Evolutionary conservation across 2,113 vertebrate genomes (phyloP), one percentile per base, ranked within the genome.

Genomic region (Apteryx owenii): DNA sequence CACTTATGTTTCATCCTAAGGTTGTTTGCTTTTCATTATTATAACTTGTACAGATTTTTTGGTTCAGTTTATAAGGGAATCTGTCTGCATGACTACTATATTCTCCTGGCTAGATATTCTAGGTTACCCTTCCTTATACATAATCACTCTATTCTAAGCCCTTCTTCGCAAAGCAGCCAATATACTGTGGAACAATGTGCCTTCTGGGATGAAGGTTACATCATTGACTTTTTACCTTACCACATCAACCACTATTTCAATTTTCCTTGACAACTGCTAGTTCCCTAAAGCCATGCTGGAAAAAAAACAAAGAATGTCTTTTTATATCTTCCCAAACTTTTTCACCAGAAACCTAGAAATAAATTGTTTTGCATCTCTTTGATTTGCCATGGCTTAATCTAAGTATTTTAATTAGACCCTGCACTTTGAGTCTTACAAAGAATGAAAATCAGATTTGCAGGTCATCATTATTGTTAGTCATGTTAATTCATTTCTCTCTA

Each of bases 161-260:
- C 48, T 91, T 56, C 89, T 75, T 64, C 95, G 95, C 93, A 97
- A 94, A 97, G 96, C 93, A 97, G 82, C 68, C 1, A 0, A 65
- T 89, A 72, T 56, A 95, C 72, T 42, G 93, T 33, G 33, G 70
- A 95, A 95, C 83, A 97, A 95, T 85, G 77, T n/a, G 90, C 89
- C 97, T 96, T 89, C 82, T 97, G 95, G 97, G 97, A 98, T 11
- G 2, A 86, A 96, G 96, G 96, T 94, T 91, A 95, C 97, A 97
- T 97, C 96, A 96, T 96, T 94, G 96, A 82, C 96, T 96, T 97
- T 97, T 97, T 97, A 97, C 96, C 86, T 97, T 88, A 93, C 91
- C 89, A 71, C 96, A 98, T 98, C 97, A 97, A 97, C 98, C 98
- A 92, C 89, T 80, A 81, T 68, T 96, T 92, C 96, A 85, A 62